Conservation (phyloP, 2,888 invertebrate genomes). For the Opisthograptis luteolata region DNA sequence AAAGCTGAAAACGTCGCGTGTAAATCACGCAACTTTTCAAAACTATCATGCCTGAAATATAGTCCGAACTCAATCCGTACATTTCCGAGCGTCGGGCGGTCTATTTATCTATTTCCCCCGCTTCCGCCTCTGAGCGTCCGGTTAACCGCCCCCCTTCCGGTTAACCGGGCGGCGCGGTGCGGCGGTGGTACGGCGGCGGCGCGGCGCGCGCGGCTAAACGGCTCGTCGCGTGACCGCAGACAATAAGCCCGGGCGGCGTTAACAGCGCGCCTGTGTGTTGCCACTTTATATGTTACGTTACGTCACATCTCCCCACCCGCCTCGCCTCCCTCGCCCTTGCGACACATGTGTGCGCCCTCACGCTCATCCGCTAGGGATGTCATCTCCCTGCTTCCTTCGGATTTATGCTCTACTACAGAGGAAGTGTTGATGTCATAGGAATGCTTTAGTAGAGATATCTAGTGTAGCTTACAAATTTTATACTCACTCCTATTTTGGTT, state of each 20-base stretch:
- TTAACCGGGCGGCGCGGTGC: slow-evolving; percentile 79
- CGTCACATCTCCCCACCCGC: slow-evolving; percentile 58
- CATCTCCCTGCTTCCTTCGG: slow-evolving; percentile 29
- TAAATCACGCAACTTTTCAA: slow-evolving; percentile 82
- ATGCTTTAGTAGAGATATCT: slow-evolving; percentile 16
- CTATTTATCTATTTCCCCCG: slow-evolving; percentile 85
- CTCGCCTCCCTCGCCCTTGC: slow-evolving; percentile 36
- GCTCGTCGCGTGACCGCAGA: slow-evolving; percentile 85
- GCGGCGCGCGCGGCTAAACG: slow-evolving; percentile 82
- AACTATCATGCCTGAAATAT: slow-evolving; percentile 84
- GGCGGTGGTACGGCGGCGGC: slow-evolving; percentile 72
- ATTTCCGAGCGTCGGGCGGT: slow-evolving; percentile 83
- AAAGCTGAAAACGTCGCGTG: slow-evolving; percentile 79
- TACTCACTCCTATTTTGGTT: background rate
- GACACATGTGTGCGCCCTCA: slow-evolving; percentile 39
- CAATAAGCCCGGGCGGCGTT: slow-evolving; percentile 83
- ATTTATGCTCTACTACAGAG: slow-evolving; percentile 29
- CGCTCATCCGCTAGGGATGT: slow-evolving; percentile 32
- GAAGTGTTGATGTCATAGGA: slow-evolving; percentile 19
- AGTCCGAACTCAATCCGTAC: slow-evolving; percentile 83
- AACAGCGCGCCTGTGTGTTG: slow-evolving; percentile 84
- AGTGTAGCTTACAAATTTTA: slow-evolving; percentile 11
- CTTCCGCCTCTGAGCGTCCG: slow-evolving; percentile 83
- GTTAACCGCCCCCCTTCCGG: slow-evolving; percentile 84
- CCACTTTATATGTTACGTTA: slow-evolving; percentile 83